These are phyloP conservation scores for Rallus limicola DNA, from an alignment of 2,113 vertebrate genomes.

Conservation along the genomic window DNA sequence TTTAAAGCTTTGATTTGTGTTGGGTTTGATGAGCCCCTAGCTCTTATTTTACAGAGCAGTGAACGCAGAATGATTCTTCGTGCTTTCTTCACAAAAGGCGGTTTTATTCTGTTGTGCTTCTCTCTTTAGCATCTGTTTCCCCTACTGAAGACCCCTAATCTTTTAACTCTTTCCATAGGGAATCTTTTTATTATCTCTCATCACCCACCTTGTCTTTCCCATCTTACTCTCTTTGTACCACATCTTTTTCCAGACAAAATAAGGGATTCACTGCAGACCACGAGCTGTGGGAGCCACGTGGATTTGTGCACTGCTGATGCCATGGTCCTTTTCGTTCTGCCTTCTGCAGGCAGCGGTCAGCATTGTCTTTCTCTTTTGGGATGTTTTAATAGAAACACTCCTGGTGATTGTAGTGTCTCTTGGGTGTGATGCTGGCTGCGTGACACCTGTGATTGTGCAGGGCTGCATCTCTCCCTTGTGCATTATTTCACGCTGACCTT, in stretches of 20 bases:
- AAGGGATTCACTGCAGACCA: background rate
- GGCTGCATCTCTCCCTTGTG: accelerated
- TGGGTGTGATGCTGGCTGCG: background rate
- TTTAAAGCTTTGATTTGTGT: background rate
- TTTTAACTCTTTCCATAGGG: background rate
- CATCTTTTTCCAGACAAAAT: background rate
- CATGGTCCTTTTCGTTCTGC: background rate
- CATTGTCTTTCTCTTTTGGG: background rate
- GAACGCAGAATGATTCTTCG: background rate
- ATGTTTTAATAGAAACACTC: background rate
- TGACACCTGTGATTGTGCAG: background rate
- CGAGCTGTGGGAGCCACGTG: background rate
- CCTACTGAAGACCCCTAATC: background rate
- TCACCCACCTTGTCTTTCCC: background rate
- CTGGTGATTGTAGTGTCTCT: background rate
- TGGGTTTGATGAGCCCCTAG: background rate
- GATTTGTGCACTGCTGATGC: background rate
- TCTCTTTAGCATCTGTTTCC: background rate
- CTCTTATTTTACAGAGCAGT: background rate
- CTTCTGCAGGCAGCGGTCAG: background rate
- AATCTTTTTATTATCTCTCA: background rate
- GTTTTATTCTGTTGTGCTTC: background rate
- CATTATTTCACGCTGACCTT: accelerated
- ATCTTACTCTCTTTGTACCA: background rate
- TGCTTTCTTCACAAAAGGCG: background rate